Evolutionary conservation across 2,797 vertebrate genomes (phyloP).

Genomic region (Clarias platycephalus): DNA sequence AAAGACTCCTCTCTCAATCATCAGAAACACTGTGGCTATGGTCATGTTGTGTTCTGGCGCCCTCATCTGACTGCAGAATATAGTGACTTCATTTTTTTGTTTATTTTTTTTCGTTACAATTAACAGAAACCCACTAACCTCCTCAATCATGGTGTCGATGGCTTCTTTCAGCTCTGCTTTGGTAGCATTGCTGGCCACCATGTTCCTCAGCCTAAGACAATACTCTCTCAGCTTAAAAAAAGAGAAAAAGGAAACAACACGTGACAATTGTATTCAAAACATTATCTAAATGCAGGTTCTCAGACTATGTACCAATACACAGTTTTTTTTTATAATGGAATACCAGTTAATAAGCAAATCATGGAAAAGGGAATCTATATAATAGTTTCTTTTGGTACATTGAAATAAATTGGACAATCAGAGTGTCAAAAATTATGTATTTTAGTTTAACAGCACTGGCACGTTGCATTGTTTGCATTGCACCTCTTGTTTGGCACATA

Average conservation of each 20-base stretch:
- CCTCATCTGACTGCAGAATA: conserved; percentile 65
- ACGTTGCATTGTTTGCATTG: neutral
- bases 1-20: neutral
- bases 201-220: conserved; percentile 88
- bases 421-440: neutral
- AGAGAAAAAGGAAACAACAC: neutral
- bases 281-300: neutral
- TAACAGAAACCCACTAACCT: conserved; percentile 76
- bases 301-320: neutral
- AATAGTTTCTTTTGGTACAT: neutral
- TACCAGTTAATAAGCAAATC: neutral
- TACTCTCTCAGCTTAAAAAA: conserved; percentile 91
- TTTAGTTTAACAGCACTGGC: neutral
- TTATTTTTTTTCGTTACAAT: neutral
- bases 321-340: neutral
- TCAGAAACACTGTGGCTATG: neutral
- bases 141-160: conserved; percentile 92
- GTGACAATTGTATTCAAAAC: neutral
- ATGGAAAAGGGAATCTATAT: neutral
- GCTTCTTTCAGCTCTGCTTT: conserved; percentile 81
- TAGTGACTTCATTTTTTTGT: conserved; percentile 11
- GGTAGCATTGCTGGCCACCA: conserved; percentile 83
- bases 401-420: neutral
- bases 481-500: neutral
- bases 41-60: conserved; percentile 58